Evolutionary conservation across 1,140 invertebrate genomes (phyloP), one percentile per base, ranked within the genome.

Genomic region (Zaprionus nigranus): DNA sequence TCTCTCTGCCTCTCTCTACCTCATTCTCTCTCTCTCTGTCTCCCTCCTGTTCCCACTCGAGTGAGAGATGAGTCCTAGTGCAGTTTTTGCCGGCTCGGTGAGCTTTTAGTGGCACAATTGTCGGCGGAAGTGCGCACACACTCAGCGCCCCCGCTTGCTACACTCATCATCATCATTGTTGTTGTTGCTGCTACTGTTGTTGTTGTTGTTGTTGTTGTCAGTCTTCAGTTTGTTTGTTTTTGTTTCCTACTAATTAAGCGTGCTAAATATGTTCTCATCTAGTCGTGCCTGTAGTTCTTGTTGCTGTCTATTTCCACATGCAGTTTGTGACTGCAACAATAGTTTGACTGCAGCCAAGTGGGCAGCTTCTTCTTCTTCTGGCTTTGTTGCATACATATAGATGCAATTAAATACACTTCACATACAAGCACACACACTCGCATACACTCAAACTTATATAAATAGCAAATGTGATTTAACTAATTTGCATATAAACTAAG

Each of bases 321-420:
- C 81, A 90, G 90, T 86, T 83, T 91, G 90, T 91, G 90, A 91
- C 90, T 90, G 75, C 69, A 91, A 91, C 90, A 91, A 91, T 91
- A 91, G 90, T 91, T 91, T 79, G 68, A 30, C 75, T 69, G 83
- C 84, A 78, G 84, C 70, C 24, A 81, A 84, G 84, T 69, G 76
- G 38, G 46, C 17, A 63, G 57, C 72, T 9, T n/a, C 38, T 40
- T 38, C 30, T 9, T 40, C 38, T 40, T 46, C 38, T 67, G 56
- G 28, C 17, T 62, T 69, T 74, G 71, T 74, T 74, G 63, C 53
- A 51, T 4, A 51, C 11, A 49, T 20, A 51, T 43, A 53, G 49
- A 73, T 62, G 62, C 71, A 87, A 87, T 75, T 64, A 69, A 65
- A 70, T 66, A 69, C 72, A 68, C 51, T 63, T 24, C 43, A 30